Evolutionary conservation across 2,888 invertebrate species (phyloP).

Genomic region (Thymelicus sylvestris): DNA sequence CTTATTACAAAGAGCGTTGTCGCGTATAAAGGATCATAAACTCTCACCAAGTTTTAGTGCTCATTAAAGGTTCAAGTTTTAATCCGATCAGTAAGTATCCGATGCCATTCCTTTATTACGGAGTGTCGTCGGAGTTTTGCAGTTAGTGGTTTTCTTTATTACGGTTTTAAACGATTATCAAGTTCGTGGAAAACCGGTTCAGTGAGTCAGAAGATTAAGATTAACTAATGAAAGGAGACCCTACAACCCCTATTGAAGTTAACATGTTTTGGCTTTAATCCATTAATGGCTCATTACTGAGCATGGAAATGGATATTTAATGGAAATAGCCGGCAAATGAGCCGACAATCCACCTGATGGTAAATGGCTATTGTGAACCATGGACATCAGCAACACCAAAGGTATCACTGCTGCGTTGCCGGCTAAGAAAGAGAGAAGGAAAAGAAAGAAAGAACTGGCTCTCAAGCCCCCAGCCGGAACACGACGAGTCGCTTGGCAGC

Average conservation of each 20-base stretch:
- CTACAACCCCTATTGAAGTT: not conserved
- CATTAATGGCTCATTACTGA: too few relatives aligned
- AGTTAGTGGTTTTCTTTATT: slow-evolving; percentile 3
- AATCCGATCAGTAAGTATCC: slow-evolving; percentile 1
- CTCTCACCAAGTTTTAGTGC: not conserved
- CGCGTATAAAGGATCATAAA: not conserved
- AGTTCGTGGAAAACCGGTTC: not conserved
- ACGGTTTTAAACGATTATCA: not conserved
- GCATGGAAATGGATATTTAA: too few relatives aligned
- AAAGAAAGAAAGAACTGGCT: too few relatives aligned
- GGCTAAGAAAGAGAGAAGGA: too few relatives aligned
- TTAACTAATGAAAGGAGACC: not conserved
- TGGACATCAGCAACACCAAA: too few relatives aligned
- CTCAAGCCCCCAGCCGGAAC: too few relatives aligned
- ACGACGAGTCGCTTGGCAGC: too few relatives aligned
- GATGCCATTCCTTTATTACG: slow-evolving; percentile 6
- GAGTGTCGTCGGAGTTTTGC: slow-evolving; percentile 4
- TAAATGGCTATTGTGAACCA: too few relatives aligned
- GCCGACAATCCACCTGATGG: too few relatives aligned
- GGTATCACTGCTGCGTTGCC: too few relatives aligned
- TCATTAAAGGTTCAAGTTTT: not conserved
- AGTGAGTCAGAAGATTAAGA: slow-evolving; percentile 3
- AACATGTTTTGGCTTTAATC: not conserved
- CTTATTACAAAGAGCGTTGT: too few relatives aligned
- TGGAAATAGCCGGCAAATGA: too few relatives aligned